Evolutionary conservation across 1,140 invertebrate species (phyloP).

Genomic region (Drosophila busckii): DNA sequence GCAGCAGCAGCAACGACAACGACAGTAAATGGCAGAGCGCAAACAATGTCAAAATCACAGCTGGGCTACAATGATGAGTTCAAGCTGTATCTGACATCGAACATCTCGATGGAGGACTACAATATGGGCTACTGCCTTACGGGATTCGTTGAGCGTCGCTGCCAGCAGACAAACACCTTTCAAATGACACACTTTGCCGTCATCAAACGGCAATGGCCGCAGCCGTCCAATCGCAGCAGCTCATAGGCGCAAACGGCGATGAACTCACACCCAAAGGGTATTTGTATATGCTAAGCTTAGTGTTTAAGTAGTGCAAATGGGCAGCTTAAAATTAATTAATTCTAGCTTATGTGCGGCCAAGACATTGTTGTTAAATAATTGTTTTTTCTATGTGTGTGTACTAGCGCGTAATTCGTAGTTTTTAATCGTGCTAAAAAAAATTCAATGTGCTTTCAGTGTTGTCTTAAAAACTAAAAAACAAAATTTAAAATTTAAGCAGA

Average conservation of each 20-base stretch:
- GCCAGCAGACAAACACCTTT: conserved; percentile 86
- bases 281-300: conserved; percentile 30
- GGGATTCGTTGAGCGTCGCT: conserved; percentile 89
- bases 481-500: background rate
- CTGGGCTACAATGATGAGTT: conserved; percentile 66
- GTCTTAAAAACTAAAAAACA: conserved; percentile 47
- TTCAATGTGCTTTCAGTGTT: conserved; percentile 72
- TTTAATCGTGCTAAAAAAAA: conserved; percentile 40
- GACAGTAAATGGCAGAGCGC: conserved; percentile 1
- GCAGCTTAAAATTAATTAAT: too few relatives aligned
- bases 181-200: conserved; percentile 93
- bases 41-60: conserved; percentile 48
- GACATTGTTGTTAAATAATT: conserved; percentile 13
- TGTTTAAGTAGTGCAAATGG: conserved; percentile 31
- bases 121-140: conserved; percentile 94
- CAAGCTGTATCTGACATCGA: conserved; percentile 77
- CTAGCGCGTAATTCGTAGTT: conserved; percentile 67
- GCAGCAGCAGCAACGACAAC: conserved; percentile 4
- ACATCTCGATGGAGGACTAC: conserved; percentile 85
- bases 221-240: conserved; percentile 57
- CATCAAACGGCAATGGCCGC: conserved; percentile 83
- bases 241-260: conserved; percentile 45
- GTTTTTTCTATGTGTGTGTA: conserved; percentile 46
- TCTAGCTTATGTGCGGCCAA: too few relatives aligned
- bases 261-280: conserved; percentile 34